phyloP scores from a whole-genome alignment of 2,797 vertebrate genomes.

The Neopelma chrysocephalum region DNA sequence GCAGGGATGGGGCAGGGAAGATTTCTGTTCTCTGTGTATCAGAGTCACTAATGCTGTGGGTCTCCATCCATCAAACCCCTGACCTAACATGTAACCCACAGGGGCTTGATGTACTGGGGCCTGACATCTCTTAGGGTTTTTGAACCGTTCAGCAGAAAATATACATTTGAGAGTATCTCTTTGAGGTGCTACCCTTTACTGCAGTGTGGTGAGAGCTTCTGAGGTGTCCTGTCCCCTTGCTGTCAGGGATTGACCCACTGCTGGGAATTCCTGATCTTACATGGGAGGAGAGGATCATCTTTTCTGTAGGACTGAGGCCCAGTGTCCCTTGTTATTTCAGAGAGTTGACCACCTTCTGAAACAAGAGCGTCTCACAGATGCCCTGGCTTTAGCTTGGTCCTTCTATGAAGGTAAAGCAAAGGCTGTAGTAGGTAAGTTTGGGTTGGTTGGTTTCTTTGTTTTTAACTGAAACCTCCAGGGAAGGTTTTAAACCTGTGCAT shows the following conservation, averaged over 20 bases:
- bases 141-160: neutral
- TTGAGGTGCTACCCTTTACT: neutral
- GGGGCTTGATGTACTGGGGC: neutral
- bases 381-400: slow-evolving; percentile 92
- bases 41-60: neutral
- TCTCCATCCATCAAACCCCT: neutral
- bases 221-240: neutral
- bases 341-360: slow-evolving; percentile 92
- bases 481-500: neutral
- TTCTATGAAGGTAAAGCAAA: slow-evolving; percentile 96
- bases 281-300: neutral
- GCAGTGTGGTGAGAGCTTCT: neutral
- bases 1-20: neutral
- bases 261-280: neutral
- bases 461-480: neutral
- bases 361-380: slow-evolving; percentile 90
- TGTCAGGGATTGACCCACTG: neutral
- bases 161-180: neutral
- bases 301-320: neutral
- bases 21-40: neutral
- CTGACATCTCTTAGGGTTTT: neutral
- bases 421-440: slow-evolving; percentile 89
- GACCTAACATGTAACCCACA: neutral
- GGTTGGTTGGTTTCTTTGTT: neutral
- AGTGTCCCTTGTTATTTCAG: slow-evolving; percentile 68